Conservation (phyloP, 2,113 vertebrate genomes). For the Gnathonemus echidnorhynchus region DNA sequence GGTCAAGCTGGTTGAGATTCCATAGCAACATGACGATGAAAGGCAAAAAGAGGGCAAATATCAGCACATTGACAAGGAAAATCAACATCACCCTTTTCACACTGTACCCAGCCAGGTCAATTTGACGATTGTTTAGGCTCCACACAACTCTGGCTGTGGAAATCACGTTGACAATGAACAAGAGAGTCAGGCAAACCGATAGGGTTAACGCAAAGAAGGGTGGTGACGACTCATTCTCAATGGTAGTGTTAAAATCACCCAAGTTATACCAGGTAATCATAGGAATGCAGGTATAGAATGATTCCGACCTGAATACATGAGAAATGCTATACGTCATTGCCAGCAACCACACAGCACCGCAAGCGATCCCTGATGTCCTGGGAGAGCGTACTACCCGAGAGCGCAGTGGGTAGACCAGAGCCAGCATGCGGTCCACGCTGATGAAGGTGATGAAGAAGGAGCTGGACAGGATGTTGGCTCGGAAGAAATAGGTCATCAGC, state of each 20-base stretch:
- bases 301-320: neutral
- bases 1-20: neutral
- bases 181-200: neutral
- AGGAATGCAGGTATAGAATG: neutral
- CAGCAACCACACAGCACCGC: neutral
- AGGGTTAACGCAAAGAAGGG: neutral
- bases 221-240: neutral
- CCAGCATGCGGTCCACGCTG: conserved; percentile 51
- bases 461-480: conserved; percentile 49
- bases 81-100: neutral
- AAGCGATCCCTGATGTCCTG: conserved; percentile 34
- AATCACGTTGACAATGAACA: neutral
- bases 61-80: neutral
- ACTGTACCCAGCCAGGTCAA: neutral
- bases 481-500: conserved; percentile 42
- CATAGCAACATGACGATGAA: neutral
- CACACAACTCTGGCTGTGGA: neutral
- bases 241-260: neutral
- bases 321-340: neutral
- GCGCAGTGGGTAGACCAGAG: conserved; percentile 52
- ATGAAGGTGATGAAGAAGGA: conserved; percentile 56
- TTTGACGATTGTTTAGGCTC: neutral
- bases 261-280: neutral
- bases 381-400: conserved; percentile 35
- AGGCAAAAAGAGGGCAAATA: neutral